phyloP scores from a whole-genome alignment of 2,113 vertebrate genomes.

The Dasyprocta punctata region DNA sequence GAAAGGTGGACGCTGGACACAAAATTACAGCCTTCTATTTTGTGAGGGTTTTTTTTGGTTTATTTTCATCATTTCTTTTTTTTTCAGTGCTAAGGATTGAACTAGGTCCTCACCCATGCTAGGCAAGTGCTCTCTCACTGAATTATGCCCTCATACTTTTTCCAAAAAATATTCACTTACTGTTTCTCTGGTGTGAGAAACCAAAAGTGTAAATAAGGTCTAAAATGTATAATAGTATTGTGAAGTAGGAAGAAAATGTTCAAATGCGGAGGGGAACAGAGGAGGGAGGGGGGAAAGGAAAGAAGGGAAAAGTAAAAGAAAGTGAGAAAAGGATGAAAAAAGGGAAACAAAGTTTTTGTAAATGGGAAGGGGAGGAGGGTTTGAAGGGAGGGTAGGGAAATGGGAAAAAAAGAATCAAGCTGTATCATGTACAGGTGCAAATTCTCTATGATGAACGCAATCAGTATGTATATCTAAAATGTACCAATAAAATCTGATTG shows the following conservation, averaged over 20 bases:
- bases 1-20: background rate
- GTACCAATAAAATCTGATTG: background rate
- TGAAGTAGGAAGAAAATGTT: background rate
- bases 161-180: background rate
- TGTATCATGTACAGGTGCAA: background rate
- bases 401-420: background rate
- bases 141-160: background rate
- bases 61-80: background rate
- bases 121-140: background rate
- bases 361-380: background rate
- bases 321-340: background rate
- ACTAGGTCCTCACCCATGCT: background rate
- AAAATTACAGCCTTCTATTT: background rate
- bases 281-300: background rate
- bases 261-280: background rate
- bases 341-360: background rate
- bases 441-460: background rate
- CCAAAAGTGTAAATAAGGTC: background rate
- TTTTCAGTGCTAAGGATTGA: background rate
- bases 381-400: background rate
- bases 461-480: background rate
- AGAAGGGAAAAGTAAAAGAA: background rate
- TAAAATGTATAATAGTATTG: background rate
- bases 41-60: background rate
- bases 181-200: background rate